phyloP scores from a whole-genome alignment of 1,140 invertebrate genomes.

The Heliconius nattereri region DNA sequence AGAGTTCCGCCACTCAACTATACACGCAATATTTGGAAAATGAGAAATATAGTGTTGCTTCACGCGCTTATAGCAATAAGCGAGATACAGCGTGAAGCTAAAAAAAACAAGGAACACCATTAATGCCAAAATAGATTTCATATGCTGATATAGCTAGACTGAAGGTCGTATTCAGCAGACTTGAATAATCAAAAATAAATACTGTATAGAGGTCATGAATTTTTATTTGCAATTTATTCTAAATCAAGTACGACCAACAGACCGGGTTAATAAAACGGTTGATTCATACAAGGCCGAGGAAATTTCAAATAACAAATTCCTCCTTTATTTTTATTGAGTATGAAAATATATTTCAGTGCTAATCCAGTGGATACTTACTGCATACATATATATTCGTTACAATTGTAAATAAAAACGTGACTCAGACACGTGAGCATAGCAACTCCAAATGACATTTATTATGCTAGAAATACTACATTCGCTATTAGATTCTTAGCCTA shows the following conservation, averaged over 20 bases:
- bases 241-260: conserved; percentile 39
- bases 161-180: conserved; percentile 10
- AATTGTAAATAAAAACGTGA: conserved; percentile 3
- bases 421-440: background rate
- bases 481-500: background rate
- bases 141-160: background rate
- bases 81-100: no score
- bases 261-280: conserved; percentile 34
- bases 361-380: background rate
- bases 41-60: no score
- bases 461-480: background rate
- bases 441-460: conserved; percentile 11
- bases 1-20: no score
- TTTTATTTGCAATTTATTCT: conserved; percentile 42
- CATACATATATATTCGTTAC: conserved; percentile 8
- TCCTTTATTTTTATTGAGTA: conserved; percentile 25
- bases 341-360: conserved; percentile 4
- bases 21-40: no score
- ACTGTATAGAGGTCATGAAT: conserved; percentile 44
- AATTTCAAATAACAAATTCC: conserved; percentile 22
- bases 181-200: conserved; percentile 16
- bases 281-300: conserved; percentile 40
- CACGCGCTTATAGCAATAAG: no score
- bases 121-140: background rate
- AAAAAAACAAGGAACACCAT: background rate